Evolutionary conservation across 2,797 vertebrate genomes (phyloP).

Genomic region (Sebastes diaconus): DNA sequence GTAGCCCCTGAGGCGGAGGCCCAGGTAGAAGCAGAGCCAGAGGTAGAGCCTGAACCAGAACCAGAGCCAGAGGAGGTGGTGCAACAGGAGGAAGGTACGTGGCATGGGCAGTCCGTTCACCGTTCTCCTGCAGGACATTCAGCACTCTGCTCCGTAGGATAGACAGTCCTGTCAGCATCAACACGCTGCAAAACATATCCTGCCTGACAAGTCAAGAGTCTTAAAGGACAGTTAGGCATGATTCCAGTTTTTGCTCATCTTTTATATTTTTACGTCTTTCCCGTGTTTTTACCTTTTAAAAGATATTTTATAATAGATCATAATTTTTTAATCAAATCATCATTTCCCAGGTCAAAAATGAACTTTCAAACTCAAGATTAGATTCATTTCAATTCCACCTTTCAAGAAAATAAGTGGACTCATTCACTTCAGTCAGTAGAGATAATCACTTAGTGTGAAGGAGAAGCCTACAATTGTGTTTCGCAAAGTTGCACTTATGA

Average conservation of each 20-base stretch:
- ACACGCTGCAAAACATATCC: slow-evolving; percentile 32
- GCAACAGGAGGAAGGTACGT: slow-evolving; percentile 89
- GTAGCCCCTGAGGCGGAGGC: slow-evolving; percentile 86
- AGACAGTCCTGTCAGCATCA: slow-evolving; percentile 1
- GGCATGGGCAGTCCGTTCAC: slow-evolving; percentile 72
- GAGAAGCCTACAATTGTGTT: too few species aligned
- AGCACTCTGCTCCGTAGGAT: slow-evolving; percentile 15
- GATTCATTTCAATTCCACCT: not conserved
- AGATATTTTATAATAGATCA: too few species aligned
- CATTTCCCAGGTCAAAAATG: not conserved
- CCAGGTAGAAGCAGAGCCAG: slow-evolving; percentile 78
- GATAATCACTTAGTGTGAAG: not conserved
- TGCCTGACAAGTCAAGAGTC: slow-evolving; percentile 5
- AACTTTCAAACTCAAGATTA: not conserved
- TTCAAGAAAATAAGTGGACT: not conserved
- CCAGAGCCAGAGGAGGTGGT: slow-evolving; percentile 55
- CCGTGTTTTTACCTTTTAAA: too few species aligned
- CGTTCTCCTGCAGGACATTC: slow-evolving; percentile 61
- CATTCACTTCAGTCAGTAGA: not conserved
- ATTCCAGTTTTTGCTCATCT: too few species aligned
- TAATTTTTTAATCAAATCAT: not conserved
- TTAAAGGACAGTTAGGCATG: too few species aligned
- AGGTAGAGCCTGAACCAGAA: slow-evolving; percentile 73
- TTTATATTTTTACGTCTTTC: too few species aligned
- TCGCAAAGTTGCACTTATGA: not conserved